Evolutionary conservation across 2,888 invertebrate species (phyloP).

Genomic region (Limenitis camilla): DNA sequence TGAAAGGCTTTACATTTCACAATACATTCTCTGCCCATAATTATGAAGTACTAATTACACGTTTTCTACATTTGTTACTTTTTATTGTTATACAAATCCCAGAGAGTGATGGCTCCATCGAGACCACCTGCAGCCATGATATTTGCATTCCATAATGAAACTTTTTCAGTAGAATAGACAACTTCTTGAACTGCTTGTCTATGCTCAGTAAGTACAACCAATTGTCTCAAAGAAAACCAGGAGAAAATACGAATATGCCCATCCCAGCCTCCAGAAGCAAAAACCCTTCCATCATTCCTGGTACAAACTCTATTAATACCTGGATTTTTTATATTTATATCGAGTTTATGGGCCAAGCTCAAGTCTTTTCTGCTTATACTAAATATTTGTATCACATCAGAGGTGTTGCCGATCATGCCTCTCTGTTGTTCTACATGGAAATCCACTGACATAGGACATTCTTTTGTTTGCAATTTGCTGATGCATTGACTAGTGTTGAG

Average conservation of each 20-base stretch:
- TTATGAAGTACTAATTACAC: neutral
- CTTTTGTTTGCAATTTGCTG: slow-evolving; percentile 72
- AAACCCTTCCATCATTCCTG: slow-evolving; percentile 81
- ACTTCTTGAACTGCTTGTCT: slow-evolving; percentile 81
- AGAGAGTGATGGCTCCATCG: slow-evolving; percentile 84
- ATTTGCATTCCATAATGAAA: slow-evolving; percentile 80
- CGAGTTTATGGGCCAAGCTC: slow-evolving; percentile 73
- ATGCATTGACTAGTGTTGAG: slow-evolving; percentile 74
- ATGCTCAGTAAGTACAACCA: slow-evolving; percentile 84
- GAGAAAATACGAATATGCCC: slow-evolving; percentile 83
- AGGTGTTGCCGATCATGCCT: slow-evolving; percentile 80
- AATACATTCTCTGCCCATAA: neutral
- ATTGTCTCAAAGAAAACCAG: slow-evolving; percentile 81
- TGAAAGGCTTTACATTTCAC: neutral
- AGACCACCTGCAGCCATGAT: slow-evolving; percentile 86
- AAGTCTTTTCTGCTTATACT: slow-evolving; percentile 71
- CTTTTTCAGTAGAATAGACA: slow-evolving; percentile 78
- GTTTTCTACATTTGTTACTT: slow-evolving; percentile 27
- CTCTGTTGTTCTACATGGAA: slow-evolving; percentile 78
- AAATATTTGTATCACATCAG: slow-evolving; percentile 77
- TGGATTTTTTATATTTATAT: slow-evolving; percentile 80
- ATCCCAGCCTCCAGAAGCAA: slow-evolving; percentile 85
- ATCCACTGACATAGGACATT: slow-evolving; percentile 82
- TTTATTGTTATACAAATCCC: slow-evolving; percentile 83
- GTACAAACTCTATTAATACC: slow-evolving; percentile 81